Base-by-base conservation (phyloP, 2,113 vertebrate genomes). In the Maylandia zebra region DNA sequence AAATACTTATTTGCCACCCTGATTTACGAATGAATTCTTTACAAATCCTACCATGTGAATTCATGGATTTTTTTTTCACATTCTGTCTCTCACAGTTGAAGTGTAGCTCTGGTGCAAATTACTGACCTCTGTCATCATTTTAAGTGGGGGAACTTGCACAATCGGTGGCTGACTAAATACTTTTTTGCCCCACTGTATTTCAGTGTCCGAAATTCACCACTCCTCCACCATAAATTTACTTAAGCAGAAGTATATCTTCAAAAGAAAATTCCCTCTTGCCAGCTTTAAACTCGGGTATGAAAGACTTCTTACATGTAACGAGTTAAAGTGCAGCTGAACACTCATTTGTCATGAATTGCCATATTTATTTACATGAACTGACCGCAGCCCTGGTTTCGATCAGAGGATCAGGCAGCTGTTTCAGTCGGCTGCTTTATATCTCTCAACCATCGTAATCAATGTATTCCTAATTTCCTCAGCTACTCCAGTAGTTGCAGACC, bases 321-420 rank as follows among this genome's bases (percentile, higher is more conserved):
- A 34, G 50, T 81, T 85, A 64, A 83, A 84, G 48, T 32, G 45
- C 86, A 82, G 30, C 59, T 55, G 19, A 85, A 59, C 10, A 3
- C 12, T 88, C 59, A 53, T 53, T 87, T 86, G 56, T 90, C 86
- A 83, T 82, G 45, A 80, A 64, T 43, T 69, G n/a, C 84, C 55
- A 81, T 78, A 81, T 89, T 36, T 84, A 55, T 87, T 81, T 91
- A 82, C 57, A 86, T 52, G 43, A 86, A 57, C 41, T 85, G 82
- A 86, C 84, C 41, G 14, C 89, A 87, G 64, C 22, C 45, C 90
- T 85, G 89, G 76, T 91, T 92, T 87, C 22, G 61, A 91, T 92
- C 87, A 83, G 82, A 84, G 12, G 14, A 66, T 83, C 80, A 88
- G 82, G 84, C 89, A 85, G 22, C 86, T 80, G 6, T 86, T 14